Evolutionary conservation across 2,888 invertebrate species (phyloP).

Genomic region (Noctua janthe): DNA sequence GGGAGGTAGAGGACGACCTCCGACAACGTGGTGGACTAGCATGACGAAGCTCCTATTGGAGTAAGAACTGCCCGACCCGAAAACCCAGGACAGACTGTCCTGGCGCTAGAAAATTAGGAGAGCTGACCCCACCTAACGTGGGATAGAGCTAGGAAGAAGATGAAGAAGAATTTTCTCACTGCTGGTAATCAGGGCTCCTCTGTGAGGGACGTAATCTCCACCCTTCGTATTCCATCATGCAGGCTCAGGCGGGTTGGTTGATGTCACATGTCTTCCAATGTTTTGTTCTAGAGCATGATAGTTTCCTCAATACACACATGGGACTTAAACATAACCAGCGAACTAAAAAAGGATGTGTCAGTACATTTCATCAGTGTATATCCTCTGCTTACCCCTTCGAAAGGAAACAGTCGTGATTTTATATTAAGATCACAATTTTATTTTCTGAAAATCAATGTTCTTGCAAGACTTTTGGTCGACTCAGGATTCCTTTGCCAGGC

Average conservation of each 20-base stretch:
- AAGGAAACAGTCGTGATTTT: background rate
- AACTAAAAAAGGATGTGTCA: background rate
- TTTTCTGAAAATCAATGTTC: background rate
- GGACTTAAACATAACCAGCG: background rate
- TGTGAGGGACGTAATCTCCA: background rate
- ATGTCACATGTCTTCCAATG: background rate
- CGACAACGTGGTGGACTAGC: too few species aligned
- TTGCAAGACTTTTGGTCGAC: background rate
- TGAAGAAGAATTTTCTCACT: too few species aligned
- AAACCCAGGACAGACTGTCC: too few species aligned
- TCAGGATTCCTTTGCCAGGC: slow-evolving; percentile 17
- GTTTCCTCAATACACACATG: background rate
- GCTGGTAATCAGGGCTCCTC: background rate
- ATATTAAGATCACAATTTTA: background rate
- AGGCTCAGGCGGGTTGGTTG: background rate
- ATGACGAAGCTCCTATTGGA: too few species aligned
- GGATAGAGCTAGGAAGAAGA: too few species aligned
- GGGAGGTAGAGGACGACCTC: too few species aligned
- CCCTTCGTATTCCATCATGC: background rate
- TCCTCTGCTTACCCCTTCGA: background rate
- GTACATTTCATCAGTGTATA: background rate
- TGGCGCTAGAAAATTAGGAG: too few species aligned
- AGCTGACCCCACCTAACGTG: too few species aligned
- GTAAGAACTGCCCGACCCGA: too few species aligned
- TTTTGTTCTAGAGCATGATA: background rate